Conservation (phyloP, 2,113 vertebrate species). For the Siphamia tubifer region DNA sequence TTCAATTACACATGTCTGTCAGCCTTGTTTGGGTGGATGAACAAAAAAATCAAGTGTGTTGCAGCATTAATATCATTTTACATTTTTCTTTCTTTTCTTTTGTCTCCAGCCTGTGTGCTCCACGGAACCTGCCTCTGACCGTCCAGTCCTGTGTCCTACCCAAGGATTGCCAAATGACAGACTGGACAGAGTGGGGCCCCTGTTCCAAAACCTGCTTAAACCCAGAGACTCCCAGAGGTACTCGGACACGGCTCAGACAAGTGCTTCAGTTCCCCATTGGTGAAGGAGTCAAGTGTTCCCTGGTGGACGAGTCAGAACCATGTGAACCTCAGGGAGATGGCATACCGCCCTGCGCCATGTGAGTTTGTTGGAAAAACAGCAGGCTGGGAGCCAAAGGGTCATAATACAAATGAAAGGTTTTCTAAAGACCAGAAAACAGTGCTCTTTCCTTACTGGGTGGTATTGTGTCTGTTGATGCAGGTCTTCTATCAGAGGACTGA, state of each 20-base stretch:
- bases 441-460: too few relatives aligned
- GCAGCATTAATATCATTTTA: neutral
- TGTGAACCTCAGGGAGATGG: conserved; percentile 84
- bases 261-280: conserved; percentile 86
- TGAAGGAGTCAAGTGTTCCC: conserved; percentile 82
- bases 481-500: too few relatives aligned
- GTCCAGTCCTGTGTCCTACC: conserved; percentile 92
- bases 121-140: conserved; percentile 86
- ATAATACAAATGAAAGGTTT: neutral
- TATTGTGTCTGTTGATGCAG: too few relatives aligned
- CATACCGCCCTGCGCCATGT: conserved; percentile 86
- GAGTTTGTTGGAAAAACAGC: conserved; percentile 67
- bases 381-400: neutral
- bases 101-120: conserved; percentile 84
- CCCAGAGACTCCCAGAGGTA: conserved; percentile 76
- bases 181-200: conserved; percentile 88
- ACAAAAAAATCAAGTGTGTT: neutral
- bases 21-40: too few relatives aligned
- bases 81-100: neutral
- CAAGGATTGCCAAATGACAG: conserved; percentile 88
- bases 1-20: too few relatives aligned
- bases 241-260: conserved; percentile 79
- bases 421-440: neutral
- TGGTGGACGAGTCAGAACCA: conserved; percentile 83
- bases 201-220: conserved; percentile 89